Evolutionary conservation across 1,140 invertebrate genomes (phyloP).

Genomic region (Sminthurinus signatus): DNA sequence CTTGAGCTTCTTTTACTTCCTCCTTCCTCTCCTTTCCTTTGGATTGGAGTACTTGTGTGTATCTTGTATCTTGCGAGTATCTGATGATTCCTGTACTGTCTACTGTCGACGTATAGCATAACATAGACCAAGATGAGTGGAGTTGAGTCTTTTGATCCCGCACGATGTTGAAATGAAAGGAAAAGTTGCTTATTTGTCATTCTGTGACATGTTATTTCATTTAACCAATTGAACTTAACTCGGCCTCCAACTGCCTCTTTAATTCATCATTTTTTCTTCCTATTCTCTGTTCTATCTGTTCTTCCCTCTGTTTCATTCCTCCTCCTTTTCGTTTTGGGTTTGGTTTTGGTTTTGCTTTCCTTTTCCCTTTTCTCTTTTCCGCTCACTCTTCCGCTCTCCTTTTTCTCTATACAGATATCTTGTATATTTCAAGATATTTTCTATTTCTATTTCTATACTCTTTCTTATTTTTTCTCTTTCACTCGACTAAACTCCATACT

Average conservation of each 20-base stretch:
- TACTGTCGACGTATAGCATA: too few species aligned
- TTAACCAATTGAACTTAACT: slow-evolving; percentile 9
- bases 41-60: too few species aligned
- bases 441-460: background rate
- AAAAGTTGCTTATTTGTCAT: slow-evolving; percentile 16
- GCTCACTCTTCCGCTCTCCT: background rate
- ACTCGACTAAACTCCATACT: background rate
- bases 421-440: background rate
- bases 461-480: slow-evolving; percentile 1
- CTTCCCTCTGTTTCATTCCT: slow-evolving; percentile 1
- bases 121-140: too few species aligned
- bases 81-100: too few species aligned
- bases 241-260: slow-evolving; percentile 12
- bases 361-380: slow-evolving; percentile 12
- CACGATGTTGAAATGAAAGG: slow-evolving; percentile 11
- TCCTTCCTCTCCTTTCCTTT: slow-evolving; percentile 3
- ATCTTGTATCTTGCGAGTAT: too few species aligned
- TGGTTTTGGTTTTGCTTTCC: slow-evolving; percentile 4
- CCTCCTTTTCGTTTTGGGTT: slow-evolving; percentile 10
- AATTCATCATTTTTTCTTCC: slow-evolving; percentile 9
- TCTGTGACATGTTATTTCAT: slow-evolving; percentile 11
- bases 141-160: slow-evolving; percentile 10
- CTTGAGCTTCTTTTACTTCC: slow-evolving; percentile 1
- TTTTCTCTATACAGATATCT: slow-evolving; percentile 5
- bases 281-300: slow-evolving; percentile 13